Base-by-base conservation (phyloP, 2,888 invertebrate genomes). In the Melanargia galathea region DNA sequence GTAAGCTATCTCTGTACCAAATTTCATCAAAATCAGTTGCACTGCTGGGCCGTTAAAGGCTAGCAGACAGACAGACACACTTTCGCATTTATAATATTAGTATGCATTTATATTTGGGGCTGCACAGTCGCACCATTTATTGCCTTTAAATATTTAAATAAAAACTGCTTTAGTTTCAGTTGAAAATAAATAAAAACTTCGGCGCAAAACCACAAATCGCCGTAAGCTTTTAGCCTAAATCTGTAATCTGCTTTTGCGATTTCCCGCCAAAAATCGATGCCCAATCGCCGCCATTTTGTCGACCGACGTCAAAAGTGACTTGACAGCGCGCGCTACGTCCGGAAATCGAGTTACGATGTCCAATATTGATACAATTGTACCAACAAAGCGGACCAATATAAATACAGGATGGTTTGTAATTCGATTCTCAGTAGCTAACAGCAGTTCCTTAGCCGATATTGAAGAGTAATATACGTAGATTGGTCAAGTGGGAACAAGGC, bases 311-410 rank as follows among this genome's bases (percentile, higher is more conserved):
- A 74, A 70, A 64, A 67, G 67, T 73, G 76, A 76, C 75, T 78
- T 81, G 83, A 82, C 82, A 77, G 74, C 71, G 78, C 71, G 73
- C 78, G 75, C 76, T 79, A 71, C 74, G 76, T 78, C 74, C 77
- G 75, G 76, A 84, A 86, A 86, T 85, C 80, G 80, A 84, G 81
- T 87, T 88, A 86, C 81, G 79, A 79, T 79, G 79, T 81, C 83
- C 87, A 86, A 87, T 88, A 86, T 87, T 86, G 86, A 87, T 86
- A 86, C 83, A 86, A 86, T 86, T 84, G 83, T 83, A 79, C 81
- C 79, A 84, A 84, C 84, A 82, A 78, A 85, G 82, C 78, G 80
- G 82, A 82, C 75, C 74, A 76, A 79, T 78, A 78, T 81, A 82
- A 81, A 80, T 80, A 52, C 52, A 20, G 20, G 33, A 52, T 52